These are phyloP conservation scores for Dasyornis broadbenti DNA, from an alignment of 2,113 vertebrate genomes.

Conservation along the genomic window DNA sequence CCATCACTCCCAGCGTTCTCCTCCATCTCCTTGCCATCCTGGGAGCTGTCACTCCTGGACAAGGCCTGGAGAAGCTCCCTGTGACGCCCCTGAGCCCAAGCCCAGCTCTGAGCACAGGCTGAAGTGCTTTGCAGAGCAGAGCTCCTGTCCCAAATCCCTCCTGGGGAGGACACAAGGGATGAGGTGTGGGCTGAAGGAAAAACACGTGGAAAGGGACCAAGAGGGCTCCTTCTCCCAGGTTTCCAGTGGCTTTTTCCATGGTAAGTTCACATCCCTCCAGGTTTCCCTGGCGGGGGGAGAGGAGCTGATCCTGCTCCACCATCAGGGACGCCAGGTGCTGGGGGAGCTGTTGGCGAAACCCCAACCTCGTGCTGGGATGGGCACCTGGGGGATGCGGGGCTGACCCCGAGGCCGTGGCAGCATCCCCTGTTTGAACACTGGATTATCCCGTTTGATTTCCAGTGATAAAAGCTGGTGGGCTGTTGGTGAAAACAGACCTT, in stretches of 20 bases:
- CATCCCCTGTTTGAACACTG: fast-evolving
- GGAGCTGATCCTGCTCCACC: background rate
- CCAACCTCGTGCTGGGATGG: fast-evolving
- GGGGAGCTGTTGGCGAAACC: background rate
- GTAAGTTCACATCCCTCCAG: background rate
- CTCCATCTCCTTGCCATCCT: background rate
- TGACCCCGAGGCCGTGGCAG: fast-evolving
- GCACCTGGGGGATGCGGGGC: fast-evolving
- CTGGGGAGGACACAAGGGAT: fast-evolving
- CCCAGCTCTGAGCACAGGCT: background rate
- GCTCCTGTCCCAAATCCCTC: background rate
- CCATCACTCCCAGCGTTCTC: background rate
- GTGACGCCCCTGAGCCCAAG: background rate
- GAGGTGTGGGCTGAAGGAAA: fast-evolving
- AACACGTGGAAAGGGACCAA: background rate
- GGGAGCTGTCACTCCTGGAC: background rate
- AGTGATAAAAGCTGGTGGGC: background rate
- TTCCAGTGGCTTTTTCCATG: background rate
- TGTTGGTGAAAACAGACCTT: background rate
- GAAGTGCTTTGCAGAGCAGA: background rate
- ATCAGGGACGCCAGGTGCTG: background rate
- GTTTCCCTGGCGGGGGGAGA: background rate
- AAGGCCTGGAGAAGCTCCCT: background rate
- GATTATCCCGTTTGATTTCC: background rate
- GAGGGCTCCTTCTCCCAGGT: background rate